Percentiles rank a stretch among this genome's conserved stretches.
Evolutionary conservation across 2,888 invertebrate genomes (phyloP).

Genomic region (Aleiodes alternator): DNA sequence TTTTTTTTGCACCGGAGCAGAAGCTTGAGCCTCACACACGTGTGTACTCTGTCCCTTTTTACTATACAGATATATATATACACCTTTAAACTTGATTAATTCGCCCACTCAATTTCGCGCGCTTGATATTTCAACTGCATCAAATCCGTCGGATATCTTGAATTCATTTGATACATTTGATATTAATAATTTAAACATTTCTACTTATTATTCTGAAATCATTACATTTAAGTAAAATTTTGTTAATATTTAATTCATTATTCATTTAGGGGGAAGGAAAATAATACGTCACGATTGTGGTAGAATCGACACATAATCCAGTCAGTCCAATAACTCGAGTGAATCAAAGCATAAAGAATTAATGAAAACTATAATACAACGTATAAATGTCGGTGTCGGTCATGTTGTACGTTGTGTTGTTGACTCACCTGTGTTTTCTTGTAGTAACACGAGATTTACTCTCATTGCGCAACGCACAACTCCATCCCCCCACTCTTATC

Average conservation of each 20-base stretch:
- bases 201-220: background rate
- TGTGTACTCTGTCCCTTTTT: background rate
- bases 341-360: constrained; percentile 57
- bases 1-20: constrained; percentile 2
- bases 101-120: constrained; percentile 40
- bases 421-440: constrained; percentile 62
- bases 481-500: background rate
- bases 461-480: constrained; percentile 61
- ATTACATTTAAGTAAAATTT: background rate
- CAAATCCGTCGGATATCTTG: constrained; percentile 14
- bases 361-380: constrained; percentile 50
- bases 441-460: constrained; percentile 68
- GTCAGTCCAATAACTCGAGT: constrained; percentile 55
- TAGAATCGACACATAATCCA: background rate
- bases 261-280: background rate
- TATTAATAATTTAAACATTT: constrained; percentile 18
- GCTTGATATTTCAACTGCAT: constrained; percentile 1
- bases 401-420: constrained; percentile 11
- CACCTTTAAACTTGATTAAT: constrained; percentile 28
- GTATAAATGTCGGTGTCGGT: constrained; percentile 19
- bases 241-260: background rate
- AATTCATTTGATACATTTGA: constrained; percentile 31
- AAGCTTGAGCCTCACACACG: constrained; percentile 22
- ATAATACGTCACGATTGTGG: constrained; percentile 11
- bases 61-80: background rate